A percentile compares a stretch with the other conserved stretches of the same genome.
These are phyloP conservation scores for Eolophus roseicapilla DNA, from an alignment of 2,113 vertebrate species.

Conservation along the genomic window DNA sequence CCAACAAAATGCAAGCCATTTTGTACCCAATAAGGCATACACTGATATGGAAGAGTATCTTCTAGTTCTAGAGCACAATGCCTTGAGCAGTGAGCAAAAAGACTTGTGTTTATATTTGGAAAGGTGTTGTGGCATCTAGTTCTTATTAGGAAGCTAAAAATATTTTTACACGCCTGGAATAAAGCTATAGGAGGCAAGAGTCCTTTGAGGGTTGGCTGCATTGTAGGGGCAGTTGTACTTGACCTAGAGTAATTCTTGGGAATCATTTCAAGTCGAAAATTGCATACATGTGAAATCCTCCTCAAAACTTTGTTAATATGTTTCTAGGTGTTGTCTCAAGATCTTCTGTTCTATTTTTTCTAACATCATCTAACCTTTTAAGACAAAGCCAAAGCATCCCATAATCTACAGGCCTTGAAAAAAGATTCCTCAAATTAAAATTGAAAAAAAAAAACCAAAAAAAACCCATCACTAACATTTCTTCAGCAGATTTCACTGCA, in stretches of 20 bases:
- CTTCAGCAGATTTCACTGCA: background rate
- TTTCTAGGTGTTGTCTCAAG: background rate
- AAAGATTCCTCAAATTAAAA: background rate
- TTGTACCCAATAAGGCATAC: background rate
- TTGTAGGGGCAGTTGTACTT: background rate
- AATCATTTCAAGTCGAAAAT: background rate
- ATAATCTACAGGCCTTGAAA: background rate
- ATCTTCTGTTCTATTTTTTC: background rate
- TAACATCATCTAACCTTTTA: background rate
- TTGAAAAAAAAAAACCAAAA: background rate
- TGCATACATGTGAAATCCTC: background rate
- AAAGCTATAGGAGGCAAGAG: background rate
- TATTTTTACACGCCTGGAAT: background rate
- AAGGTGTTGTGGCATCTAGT: background rate
- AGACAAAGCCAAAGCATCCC: background rate
- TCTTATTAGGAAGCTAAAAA: background rate
- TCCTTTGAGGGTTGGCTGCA: background rate
- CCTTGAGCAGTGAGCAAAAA: background rate
- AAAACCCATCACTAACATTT: background rate
- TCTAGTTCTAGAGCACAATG: background rate
- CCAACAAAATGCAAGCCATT: background rate
- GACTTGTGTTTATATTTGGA: background rate
- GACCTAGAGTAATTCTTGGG: background rate
- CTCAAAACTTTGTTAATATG: background rate
- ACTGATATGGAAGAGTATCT: background rate